phyloP scores from a whole-genome alignment of 2,113 vertebrate species.

The Aspiorhynchus laticeps region DNA sequence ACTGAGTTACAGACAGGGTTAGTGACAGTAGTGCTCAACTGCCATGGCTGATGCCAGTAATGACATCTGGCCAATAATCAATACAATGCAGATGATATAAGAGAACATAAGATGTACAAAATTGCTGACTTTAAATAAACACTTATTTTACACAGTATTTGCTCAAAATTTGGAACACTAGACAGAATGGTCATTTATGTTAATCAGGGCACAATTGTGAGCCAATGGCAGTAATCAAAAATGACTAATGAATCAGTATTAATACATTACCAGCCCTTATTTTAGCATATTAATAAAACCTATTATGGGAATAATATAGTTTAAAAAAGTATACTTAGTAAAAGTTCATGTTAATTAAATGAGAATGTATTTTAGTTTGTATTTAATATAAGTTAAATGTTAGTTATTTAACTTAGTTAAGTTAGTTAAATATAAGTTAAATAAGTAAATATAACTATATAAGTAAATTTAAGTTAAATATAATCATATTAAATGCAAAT shows the following conservation, averaged over 20 bases:
- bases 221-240: background rate
- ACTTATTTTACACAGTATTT: background rate
- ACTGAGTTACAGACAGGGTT: background rate
- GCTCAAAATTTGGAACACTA: background rate
- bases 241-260: background rate
- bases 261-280: background rate
- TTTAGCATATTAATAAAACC: background rate
- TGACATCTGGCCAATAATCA: background rate
- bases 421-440: too few species aligned
- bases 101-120: background rate
- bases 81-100: background rate
- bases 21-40: background rate
- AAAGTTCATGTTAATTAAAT: background rate
- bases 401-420: too few species aligned
- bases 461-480: too few species aligned
- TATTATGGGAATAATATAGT: background rate
- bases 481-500: too few species aligned
- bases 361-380: background rate
- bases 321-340: background rate
- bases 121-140: background rate
- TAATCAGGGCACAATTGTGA: too few species aligned
- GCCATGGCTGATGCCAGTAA: background rate
- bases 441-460: too few species aligned
- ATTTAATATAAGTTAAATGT: too few species aligned
- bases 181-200: background rate